Evolutionary conservation across 2,113 vertebrate genomes (phyloP), one percentile per base, ranked within the genome.

Genomic region (Corydoras sp.): DNA sequence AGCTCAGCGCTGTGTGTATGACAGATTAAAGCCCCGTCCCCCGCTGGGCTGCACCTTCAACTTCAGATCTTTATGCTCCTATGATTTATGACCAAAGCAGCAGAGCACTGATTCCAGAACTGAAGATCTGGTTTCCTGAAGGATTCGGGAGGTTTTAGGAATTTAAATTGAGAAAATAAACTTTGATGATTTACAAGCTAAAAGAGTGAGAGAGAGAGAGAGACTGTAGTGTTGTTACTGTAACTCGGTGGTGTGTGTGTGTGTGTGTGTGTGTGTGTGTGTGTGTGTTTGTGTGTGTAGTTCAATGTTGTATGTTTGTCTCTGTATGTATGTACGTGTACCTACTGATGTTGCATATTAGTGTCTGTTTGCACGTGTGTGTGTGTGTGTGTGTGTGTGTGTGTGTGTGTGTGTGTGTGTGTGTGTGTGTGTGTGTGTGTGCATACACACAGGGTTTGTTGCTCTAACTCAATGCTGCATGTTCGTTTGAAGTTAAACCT

Each of bases 11-110:
- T 56, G 24, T 79, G 71, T 76, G 72, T 61, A 53, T 80, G 78
- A 77, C 71, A 73, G 74, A 76, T 82, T 81, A 62, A 82, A 79
- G 75, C 65, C 69, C 51, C 50, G 7, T 53, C 59, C 55, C 72
- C 56, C 18, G 31, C n/a, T 48, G 50, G 63, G 76, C 54, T 50
- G 9, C 10, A 15, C 68, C 9, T 48, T n/a, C 15, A 63, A 71
- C 59, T 31, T 18, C 61, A 24, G 56, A 73, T 71, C 24, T 63
- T 82, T 53, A 63, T 29, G 51, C 68, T 49, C 32, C 64, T 11
- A 62, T 71, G 69, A 82, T 82, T 62, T 73, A 79, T 77, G 64
- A 65, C 48, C 5, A n/a, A 54, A 18, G 62, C 55, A 54, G 4
- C n/a, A 15, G 31, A n/a, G 29, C 13, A 14, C 59, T 2, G 12